phyloP scores from a whole-genome alignment of 2,797 vertebrate genomes.

The Siniperca obscura region DNA sequence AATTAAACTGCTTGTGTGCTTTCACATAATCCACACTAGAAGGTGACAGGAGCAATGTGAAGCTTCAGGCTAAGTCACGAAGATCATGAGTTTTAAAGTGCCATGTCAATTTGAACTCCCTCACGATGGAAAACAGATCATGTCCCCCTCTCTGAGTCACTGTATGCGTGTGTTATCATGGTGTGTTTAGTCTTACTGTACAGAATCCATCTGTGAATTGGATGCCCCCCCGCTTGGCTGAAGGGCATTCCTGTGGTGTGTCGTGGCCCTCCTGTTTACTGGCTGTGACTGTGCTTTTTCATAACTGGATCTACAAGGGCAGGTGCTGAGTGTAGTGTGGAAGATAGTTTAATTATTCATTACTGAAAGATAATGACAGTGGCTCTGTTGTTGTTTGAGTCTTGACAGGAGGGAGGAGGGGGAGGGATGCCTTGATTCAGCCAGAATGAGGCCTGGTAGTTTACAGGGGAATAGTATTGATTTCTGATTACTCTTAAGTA shows the following conservation, averaged over 20 bases:
- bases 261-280: slow-evolving; percentile 51
- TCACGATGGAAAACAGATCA: slow-evolving; percentile 61
- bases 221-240: slow-evolving; percentile 36
- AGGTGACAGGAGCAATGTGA: slow-evolving; percentile 28
- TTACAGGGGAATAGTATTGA: slow-evolving; percentile 40
- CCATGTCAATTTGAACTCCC: slow-evolving; percentile 40
- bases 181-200: slow-evolving; percentile 72
- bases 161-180: slow-evolving; percentile 35
- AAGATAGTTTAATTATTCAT: slow-evolving; percentile 69
- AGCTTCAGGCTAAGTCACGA: slow-evolving; percentile 16
- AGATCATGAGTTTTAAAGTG: slow-evolving; percentile 45
- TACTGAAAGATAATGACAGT: slow-evolving; percentile 44
- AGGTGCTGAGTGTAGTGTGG: slow-evolving; percentile 64
- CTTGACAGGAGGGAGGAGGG: slow-evolving; percentile 47
- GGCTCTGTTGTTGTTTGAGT: slow-evolving; percentile 28
- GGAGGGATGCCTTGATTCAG: slow-evolving; percentile 36
- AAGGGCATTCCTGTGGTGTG: slow-evolving; percentile 80
- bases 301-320: slow-evolving; percentile 63
- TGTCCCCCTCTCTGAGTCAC: slow-evolving; percentile 60
- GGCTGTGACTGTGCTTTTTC: slow-evolving; percentile 57
- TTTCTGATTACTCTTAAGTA: slow-evolving; percentile 44
- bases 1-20: slow-evolving; percentile 1
- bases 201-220: slow-evolving; percentile 67
- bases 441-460: slow-evolving; percentile 50
- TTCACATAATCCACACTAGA: slow-evolving; percentile 4